Conservation (phyloP, 2,113 vertebrate genomes). For the Semicossyphus pulcher region DNA sequence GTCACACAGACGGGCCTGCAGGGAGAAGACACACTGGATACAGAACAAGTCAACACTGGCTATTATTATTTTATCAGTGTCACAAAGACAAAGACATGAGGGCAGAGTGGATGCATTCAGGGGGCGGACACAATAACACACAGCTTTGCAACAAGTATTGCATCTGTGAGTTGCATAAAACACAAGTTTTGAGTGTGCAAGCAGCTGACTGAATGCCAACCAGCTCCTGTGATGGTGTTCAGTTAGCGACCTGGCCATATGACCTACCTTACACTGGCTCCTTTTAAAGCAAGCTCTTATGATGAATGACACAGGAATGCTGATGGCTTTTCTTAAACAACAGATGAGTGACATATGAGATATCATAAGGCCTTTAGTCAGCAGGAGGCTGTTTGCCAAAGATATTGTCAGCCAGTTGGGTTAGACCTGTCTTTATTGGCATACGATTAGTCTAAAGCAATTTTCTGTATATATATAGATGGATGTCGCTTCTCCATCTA, state of each 20-base stretch:
- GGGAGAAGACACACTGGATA: conserved; percentile 28
- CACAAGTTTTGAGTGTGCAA: conserved; percentile 3
- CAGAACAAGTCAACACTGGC: conserved; percentile 34
- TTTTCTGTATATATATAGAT: too few species aligned
- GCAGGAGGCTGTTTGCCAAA: too few species aligned
- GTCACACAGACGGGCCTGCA: conserved; percentile 52
- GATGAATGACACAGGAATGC: too few species aligned
- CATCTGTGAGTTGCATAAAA: background rate
- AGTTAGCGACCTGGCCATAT: background rate
- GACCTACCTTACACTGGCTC: too few species aligned
- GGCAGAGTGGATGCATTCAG: conserved; percentile 6
- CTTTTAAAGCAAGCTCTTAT: too few species aligned
- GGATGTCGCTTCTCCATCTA: too few species aligned
- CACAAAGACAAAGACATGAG: conserved; percentile 38
- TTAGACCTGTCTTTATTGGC: too few species aligned
- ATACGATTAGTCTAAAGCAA: too few species aligned
- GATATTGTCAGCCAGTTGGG: too few species aligned
- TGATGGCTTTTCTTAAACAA: too few species aligned
- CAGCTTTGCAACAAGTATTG: background rate
- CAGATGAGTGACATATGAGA: too few species aligned
- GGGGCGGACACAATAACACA: background rate
- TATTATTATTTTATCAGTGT: conserved; percentile 58
- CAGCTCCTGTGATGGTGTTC: conserved; percentile 24
- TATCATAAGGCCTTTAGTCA: too few species aligned
- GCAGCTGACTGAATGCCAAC: background rate